Conservation (phyloP, 2,113 vertebrate species). For the Sula dactylatra region DNA sequence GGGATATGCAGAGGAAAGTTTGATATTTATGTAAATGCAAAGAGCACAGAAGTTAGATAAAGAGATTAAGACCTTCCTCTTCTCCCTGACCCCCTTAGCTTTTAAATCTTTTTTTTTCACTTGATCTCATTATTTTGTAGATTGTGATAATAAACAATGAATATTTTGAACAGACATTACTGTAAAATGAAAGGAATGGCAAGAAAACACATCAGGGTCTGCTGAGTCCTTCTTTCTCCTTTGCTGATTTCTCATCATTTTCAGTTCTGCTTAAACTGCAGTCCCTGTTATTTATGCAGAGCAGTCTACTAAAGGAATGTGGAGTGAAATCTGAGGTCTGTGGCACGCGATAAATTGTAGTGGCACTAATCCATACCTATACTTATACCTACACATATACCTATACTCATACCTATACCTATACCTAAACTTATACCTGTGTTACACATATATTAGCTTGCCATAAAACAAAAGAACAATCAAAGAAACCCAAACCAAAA, state of each 20-base stretch:
- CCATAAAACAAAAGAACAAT: background rate
- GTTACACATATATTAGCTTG: background rate
- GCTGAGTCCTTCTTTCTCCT: background rate
- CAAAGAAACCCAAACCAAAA: background rate
- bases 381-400: background rate
- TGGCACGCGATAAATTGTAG: background rate
- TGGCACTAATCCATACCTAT: background rate
- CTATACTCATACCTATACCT: background rate
- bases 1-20: background rate
- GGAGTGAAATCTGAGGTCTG: background rate
- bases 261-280: background rate
- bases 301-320: background rate
- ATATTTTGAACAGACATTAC: background rate
- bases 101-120: background rate
- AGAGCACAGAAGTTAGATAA: background rate
- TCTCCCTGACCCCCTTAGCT: accelerated
- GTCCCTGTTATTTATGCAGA: background rate
- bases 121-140: background rate
- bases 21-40: background rate
- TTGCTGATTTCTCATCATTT: background rate
- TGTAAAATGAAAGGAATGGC: background rate
- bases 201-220: background rate
- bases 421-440: background rate
- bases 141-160: background rate
- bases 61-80: background rate